Evolutionary conservation across 2,888 invertebrate genomes (phyloP).

Genomic region (Thereva nobilitata): DNA sequence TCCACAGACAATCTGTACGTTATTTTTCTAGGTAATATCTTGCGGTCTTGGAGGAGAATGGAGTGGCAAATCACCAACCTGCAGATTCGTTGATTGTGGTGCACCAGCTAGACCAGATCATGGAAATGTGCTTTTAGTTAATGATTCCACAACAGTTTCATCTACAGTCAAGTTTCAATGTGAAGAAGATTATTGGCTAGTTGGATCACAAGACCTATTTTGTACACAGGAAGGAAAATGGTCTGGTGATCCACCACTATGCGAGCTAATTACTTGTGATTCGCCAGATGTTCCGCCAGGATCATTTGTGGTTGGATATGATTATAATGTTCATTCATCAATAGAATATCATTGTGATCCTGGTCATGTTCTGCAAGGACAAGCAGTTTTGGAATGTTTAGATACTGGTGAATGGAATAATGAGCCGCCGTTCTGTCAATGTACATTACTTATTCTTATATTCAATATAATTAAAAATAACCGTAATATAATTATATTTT

Average conservation of each 20-base stretch:
- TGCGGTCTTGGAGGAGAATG: slow-evolving; percentile 87
- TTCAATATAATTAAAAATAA: background rate
- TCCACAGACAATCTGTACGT: background rate
- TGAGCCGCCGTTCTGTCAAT: slow-evolving; percentile 80
- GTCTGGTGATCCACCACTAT: slow-evolving; percentile 84
- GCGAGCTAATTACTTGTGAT: slow-evolving; percentile 83
- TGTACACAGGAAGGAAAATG: slow-evolving; percentile 86
- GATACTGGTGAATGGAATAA: slow-evolving; percentile 84
- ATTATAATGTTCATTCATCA: slow-evolving; percentile 84
- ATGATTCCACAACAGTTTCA: slow-evolving; percentile 80
- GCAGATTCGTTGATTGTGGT: slow-evolving; percentile 86
- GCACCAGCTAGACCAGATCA: slow-evolving; percentile 79
- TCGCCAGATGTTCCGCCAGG: slow-evolving; percentile 85
- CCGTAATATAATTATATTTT: slow-evolving; percentile 35
- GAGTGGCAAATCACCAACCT: slow-evolving; percentile 78
- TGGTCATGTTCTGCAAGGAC: slow-evolving; percentile 79
- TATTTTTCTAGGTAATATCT: slow-evolving; percentile 66
- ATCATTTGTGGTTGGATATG: slow-evolving; percentile 85
- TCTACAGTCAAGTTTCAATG: slow-evolving; percentile 81
- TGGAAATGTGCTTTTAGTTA: slow-evolving; percentile 72
- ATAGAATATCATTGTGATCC: slow-evolving; percentile 88
- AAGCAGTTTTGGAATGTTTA: slow-evolving; percentile 70
- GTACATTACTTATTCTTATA: slow-evolving; percentile 60
- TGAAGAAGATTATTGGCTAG: slow-evolving; percentile 80
- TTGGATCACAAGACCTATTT: slow-evolving; percentile 68